Evolutionary conservation across 1,140 invertebrate genomes (phyloP).

Genomic region (Penaeus japonicus): DNA sequence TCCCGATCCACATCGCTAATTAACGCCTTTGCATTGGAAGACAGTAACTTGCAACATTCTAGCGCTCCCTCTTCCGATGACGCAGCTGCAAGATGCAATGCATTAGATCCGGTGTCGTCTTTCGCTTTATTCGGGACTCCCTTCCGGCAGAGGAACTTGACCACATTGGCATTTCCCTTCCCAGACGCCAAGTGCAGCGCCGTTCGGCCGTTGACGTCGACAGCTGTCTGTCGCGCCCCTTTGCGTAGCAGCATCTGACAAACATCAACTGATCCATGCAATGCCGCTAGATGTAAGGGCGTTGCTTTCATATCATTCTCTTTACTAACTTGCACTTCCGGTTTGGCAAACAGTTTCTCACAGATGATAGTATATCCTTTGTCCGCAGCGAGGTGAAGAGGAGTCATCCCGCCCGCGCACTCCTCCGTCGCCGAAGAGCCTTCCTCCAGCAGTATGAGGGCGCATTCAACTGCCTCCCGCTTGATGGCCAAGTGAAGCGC

Average conservation of each 20-base stretch:
- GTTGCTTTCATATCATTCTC: conserved; percentile 33
- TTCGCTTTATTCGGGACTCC: conserved; percentile 25
- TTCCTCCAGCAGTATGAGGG: conserved; percentile 17
- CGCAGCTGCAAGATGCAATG: conserved; percentile 30
- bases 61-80: conserved; percentile 1
- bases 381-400: conserved; percentile 44
- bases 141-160: conserved; percentile 8
- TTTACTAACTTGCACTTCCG: conserved; percentile 33
- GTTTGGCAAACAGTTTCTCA: conserved; percentile 32
- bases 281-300: conserved; percentile 40
- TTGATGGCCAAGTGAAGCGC: conserved; percentile 40
- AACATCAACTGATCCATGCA: conserved; percentile 38
- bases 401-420: conserved; percentile 34
- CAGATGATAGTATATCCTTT: conserved; percentile 42
- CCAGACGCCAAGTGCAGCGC: conserved; percentile 37
- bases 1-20: conserved; percentile 21
- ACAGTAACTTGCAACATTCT: conserved; percentile 19
- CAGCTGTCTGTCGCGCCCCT: conserved; percentile 31
- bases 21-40: conserved; percentile 22
- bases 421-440: conserved; percentile 28
- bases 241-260: conserved; percentile 43
- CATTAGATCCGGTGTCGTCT: conserved; percentile 29
- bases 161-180: conserved; percentile 21
- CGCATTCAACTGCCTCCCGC: conserved; percentile 33
- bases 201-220: conserved; percentile 17